Conservation (phyloP, 2,113 vertebrate genomes). For the Psammodynastes pulverulentus region DNA sequence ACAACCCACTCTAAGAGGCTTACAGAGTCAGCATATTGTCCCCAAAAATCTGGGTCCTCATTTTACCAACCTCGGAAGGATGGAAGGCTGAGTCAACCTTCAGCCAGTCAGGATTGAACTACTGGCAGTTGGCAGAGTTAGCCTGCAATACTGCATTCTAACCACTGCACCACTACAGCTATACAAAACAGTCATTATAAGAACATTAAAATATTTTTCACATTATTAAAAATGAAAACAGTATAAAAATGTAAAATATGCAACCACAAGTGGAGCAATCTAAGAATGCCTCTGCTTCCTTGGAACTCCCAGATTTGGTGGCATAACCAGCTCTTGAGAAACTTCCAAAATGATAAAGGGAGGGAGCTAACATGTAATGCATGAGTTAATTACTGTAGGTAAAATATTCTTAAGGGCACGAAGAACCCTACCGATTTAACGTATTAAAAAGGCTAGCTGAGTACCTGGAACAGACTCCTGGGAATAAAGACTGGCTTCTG, state of each 20-base stretch:
- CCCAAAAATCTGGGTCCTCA: not conserved
- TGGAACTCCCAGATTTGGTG: not conserved
- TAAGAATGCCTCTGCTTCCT: not conserved
- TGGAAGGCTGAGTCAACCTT: not conserved
- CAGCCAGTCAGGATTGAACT: not conserved
- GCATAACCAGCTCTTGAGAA: not conserved
- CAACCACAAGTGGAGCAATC: not conserved
- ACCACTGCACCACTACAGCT: not conserved
- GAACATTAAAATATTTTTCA: not conserved
- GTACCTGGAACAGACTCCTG: slow-evolving; percentile 3
- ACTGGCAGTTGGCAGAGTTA: not conserved
- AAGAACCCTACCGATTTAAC: not conserved
- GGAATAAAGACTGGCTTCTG: not conserved
- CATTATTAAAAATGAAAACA: not conserved
- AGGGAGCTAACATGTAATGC: not conserved
- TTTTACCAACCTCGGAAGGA: not conserved
- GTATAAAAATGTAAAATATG: not conserved
- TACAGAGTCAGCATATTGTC: not conserved
- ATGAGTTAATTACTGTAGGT: not conserved
- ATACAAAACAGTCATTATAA: not conserved
- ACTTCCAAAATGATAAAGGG: not conserved
- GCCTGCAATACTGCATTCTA: not conserved
- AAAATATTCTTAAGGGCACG: not conserved
- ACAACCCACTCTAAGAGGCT: too few species aligned
- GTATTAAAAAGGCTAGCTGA: not conserved